phyloP scores from a whole-genome alignment of 2,797 vertebrate species.

The Gadopsis bispinosus region DNA sequence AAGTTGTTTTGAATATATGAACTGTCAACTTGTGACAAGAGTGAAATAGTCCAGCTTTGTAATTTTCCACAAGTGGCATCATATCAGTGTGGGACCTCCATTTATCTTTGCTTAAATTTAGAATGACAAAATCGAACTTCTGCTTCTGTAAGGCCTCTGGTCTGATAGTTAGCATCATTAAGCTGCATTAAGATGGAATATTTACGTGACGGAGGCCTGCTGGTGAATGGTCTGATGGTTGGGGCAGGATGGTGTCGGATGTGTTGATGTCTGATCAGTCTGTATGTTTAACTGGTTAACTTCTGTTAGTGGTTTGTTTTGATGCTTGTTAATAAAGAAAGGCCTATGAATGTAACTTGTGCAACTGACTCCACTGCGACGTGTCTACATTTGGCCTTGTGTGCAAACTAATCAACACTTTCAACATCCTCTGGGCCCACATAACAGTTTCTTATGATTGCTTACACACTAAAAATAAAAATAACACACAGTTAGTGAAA shows the following conservation, averaged over 20 bases:
- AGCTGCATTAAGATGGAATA: constrained; percentile 1
- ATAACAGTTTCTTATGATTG: too few relatives aligned
- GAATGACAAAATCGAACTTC: constrained; percentile 16
- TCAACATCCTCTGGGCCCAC: neutral
- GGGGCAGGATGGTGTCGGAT: neutral
- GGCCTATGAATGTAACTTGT: neutral
- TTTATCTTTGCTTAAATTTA: constrained; percentile 21
- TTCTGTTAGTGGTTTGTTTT: neutral
- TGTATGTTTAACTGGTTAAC: neutral
- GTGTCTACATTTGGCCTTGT: constrained; percentile 4
- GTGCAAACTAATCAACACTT: constrained; percentile 26
- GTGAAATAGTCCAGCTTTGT: constrained; percentile 26
- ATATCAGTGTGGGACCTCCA: neutral
- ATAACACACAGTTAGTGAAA: too few relatives aligned
- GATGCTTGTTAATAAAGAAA: constrained; percentile 1
- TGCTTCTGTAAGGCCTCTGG: neutral
- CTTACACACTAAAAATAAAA: too few relatives aligned
- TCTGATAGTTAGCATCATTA: constrained; percentile 20
- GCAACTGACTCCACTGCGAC: neutral
- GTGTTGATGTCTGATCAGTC: neutral
- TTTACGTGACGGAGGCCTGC: neutral
- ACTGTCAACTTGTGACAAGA: constrained; percentile 37
- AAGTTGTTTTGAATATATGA: constrained; percentile 31
- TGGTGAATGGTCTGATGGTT: neutral
- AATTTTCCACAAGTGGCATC: constrained; percentile 32